These are phyloP conservation scores for Palythoa heliodiscus DNA, from an alignment of 92 coral and sea anemone species.

Conservation along the genomic window DNA sequence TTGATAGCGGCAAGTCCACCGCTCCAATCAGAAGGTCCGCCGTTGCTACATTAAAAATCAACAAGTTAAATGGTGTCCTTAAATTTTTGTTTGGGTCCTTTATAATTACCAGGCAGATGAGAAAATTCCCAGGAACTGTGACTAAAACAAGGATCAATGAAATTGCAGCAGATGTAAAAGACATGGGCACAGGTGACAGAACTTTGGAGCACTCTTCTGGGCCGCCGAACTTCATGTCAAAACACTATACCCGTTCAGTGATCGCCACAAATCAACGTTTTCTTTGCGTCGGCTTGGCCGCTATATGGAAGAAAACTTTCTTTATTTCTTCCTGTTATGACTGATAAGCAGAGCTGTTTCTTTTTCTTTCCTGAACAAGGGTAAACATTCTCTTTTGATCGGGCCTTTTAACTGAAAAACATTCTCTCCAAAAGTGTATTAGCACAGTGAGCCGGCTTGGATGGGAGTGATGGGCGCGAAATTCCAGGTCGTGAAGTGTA, in stretches of 20 bases:
- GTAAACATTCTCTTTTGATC: neutral
- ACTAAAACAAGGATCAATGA: slow-evolving; percentile 62
- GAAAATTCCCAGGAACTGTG: slow-evolving; percentile 72
- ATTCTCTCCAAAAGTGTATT: neutral
- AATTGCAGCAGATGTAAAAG: slow-evolving; percentile 62
- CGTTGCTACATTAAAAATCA: slow-evolving; percentile 72
- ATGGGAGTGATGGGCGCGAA: too few relatives aligned
- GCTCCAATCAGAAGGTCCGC: slow-evolving; percentile 77
- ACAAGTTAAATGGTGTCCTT: slow-evolving; percentile 78
- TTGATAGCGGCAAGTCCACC: slow-evolving; percentile 69
- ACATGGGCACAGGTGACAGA: slow-evolving; percentile 58
- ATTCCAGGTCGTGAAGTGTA: too few relatives aligned
- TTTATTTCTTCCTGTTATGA: neutral
- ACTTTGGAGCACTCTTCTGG: slow-evolving; percentile 59
- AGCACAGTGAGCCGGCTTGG: neutral
- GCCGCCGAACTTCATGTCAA: slow-evolving; percentile 67
- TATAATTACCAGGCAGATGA: slow-evolving; percentile 69
- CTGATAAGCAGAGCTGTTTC: neutral
- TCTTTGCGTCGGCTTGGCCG: neutral
- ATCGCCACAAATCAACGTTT: neutral
- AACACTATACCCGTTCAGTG: neutral
- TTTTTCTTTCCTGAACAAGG: neutral
- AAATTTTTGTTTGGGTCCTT: slow-evolving; percentile 77
- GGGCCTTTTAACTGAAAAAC: neutral
- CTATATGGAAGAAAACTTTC: neutral